Base-by-base conservation (phyloP, 2,113 vertebrate genomes). In the Phrynosoma blainvillii region DNA sequence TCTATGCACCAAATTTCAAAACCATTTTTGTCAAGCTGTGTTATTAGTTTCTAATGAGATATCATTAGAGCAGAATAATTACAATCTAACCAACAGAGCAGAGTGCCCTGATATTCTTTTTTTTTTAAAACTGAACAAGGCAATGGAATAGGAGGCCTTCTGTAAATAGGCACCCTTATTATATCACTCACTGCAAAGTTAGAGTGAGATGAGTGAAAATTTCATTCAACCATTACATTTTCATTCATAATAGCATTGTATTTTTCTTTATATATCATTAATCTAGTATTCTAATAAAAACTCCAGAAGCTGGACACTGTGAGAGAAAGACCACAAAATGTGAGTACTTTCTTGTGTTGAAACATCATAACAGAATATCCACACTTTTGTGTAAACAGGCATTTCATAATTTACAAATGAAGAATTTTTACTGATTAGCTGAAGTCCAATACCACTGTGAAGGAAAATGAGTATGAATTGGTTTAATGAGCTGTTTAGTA, bases 271-370 rank as follows among this genome's bases (percentile, higher is more conserved):
- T 32, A 88, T 80, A 80, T 40, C 12, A 8, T 47, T 47, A 90
- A 92, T 89, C 82, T 89, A 87, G 20, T 79, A 78, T 81, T 65
- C 79, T 74, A n/a, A 75, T 62, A 65, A 68, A 92, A 91, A 80
- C n/a, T 88, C 56, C 30, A 66, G 4, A 65, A 10, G 47, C 11
- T 75, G 32, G n/a, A 16, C 12, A 62, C 21, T 27, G n/a, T 4
- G 23, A 20, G 5, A 59, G 5, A 54, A 74, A 84, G 32, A 56
- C 16, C 3, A 4, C 18, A 32, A 42, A 73, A 73, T 13, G 40
- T 54, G 25, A 71, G 21, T 7, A 4, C 8, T 8, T 74, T 25
- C n/a, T 84, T 11, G 59, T 1, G 2, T 36, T 80, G 79, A 59
- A 32, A 59, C 32, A 20, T 79, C 30, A 59, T 32, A 79, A 30